Conservation (phyloP, 2,113 vertebrate species). For the Malurus alboscapulatus region DNA sequence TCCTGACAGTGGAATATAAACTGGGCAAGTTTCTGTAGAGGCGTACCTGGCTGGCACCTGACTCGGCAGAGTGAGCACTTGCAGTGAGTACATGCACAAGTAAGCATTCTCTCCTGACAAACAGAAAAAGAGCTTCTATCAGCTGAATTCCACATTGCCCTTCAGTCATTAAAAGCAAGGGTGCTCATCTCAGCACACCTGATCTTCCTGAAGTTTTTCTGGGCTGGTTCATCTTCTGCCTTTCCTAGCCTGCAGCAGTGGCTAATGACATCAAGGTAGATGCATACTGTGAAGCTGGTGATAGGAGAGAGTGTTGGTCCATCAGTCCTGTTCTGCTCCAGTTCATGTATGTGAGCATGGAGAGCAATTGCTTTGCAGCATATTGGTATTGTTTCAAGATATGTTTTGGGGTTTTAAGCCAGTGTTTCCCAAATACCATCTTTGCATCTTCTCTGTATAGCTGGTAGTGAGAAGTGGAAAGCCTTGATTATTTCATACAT, state of each 20-base stretch:
- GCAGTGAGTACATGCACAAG: neutral
- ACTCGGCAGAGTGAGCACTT: neutral
- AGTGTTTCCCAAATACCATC: neutral
- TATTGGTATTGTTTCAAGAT: neutral
- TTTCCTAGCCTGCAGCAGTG: neutral
- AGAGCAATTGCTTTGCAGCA: neutral
- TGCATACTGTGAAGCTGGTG: neutral
- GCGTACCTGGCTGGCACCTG: neutral
- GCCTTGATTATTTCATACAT: conserved; percentile 41
- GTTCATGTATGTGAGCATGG: rapidly evolving
- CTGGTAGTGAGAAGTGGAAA: neutral
- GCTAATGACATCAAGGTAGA: neutral
- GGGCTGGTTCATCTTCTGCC: neutral
- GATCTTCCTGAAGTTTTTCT: neutral
- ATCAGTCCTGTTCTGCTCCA: neutral
- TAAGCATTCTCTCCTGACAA: neutral
- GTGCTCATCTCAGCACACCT: neutral
- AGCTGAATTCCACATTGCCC: rapidly evolving
- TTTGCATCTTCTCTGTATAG: neutral
- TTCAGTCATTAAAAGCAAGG: neutral
- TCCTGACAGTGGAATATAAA: neutral
- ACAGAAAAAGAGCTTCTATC: neutral
- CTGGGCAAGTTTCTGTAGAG: neutral
- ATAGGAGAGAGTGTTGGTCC: neutral
- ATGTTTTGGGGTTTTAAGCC: neutral